These are phyloP conservation scores for Indicator indicator DNA, from an alignment of 2,113 vertebrate species.

Conservation along the genomic window DNA sequence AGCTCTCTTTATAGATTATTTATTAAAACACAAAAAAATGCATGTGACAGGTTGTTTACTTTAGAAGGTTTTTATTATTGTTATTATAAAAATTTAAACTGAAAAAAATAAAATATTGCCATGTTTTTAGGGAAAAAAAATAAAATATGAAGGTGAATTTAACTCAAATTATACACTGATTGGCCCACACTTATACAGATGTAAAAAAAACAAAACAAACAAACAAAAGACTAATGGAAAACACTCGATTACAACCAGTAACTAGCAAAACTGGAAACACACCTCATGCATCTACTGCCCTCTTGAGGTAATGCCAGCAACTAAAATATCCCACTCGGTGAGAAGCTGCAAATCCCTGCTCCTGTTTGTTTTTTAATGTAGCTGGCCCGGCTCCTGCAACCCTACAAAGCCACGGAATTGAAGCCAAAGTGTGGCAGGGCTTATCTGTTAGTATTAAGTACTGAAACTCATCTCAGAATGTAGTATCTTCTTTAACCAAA, in stretches of 20 bases:
- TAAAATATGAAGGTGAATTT: neutral
- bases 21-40: neutral
- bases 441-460: neutral
- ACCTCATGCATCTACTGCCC: neutral
- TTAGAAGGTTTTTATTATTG: neutral
- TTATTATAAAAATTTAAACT: neutral
- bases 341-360: neutral
- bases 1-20: neutral
- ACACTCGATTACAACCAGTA: neutral
- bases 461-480: neutral
- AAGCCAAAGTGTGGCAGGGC: neutral
- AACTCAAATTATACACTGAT: neutral
- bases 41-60: neutral
- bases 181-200: accelerated
- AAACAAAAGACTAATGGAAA: neutral
- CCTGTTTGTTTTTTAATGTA: neutral
- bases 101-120: neutral
- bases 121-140: neutral
- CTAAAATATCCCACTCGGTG: neutral
- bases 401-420: neutral
- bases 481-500: neutral
- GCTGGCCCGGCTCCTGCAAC: neutral
- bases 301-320: neutral
- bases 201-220: neutral
- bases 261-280: neutral